Conservation (phyloP, 2,113 vertebrate species). For the Micromys minutus region DNA sequence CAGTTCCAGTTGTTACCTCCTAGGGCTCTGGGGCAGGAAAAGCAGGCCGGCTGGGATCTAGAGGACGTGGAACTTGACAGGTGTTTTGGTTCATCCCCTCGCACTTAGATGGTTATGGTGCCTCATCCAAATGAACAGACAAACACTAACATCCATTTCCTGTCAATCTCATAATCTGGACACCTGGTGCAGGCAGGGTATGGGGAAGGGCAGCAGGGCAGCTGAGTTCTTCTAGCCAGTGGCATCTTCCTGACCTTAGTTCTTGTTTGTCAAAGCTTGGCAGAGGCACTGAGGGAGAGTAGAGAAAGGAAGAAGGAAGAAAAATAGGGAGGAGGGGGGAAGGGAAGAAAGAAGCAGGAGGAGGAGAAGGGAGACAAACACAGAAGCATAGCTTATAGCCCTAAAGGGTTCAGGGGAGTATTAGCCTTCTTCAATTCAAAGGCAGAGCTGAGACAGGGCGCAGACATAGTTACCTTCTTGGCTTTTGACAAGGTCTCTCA, state of each 20-base stretch:
- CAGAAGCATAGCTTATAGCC: neutral
- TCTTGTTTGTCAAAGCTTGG: slow-evolving; percentile 44
- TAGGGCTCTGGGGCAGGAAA: neutral
- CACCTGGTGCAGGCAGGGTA: too few species aligned
- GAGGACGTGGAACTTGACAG: neutral
- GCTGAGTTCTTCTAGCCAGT: neutral
- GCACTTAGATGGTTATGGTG: neutral
- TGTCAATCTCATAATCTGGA: neutral
- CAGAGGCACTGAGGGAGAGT: neutral
- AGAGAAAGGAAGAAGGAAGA: too few species aligned
- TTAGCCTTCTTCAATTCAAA: neutral
- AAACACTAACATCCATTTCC: neutral
- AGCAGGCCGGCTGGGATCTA: neutral
- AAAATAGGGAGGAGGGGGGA: neutral
- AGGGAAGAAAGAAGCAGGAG: neutral
- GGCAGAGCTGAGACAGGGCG: neutral
- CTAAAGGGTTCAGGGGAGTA: neutral
- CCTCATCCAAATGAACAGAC: neutral
- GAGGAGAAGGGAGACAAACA: neutral
- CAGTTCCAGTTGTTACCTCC: neutral
- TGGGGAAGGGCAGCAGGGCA: neutral
- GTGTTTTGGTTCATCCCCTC: neutral
- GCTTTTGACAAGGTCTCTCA: neutral
- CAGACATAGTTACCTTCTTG: slow-evolving; percentile 33
- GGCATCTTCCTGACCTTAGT: slow-evolving; percentile 4